These are phyloP conservation scores for Carcharodon carcharias DNA, from an alignment of 2,797 vertebrate genomes.

Conservation along the genomic window DNA sequence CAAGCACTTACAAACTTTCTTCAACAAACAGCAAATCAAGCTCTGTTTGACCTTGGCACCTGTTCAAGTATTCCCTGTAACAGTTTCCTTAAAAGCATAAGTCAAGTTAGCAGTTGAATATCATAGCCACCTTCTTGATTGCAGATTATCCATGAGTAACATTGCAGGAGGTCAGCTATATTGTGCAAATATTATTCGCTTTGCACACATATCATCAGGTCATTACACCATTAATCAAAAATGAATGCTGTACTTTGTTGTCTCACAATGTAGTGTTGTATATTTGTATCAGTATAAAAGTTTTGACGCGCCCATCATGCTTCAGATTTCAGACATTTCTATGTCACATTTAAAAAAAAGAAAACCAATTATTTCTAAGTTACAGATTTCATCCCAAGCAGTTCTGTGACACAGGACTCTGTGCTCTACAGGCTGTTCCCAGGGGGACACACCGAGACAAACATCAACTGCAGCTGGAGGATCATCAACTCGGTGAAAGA, in stretches of 20 bases:
- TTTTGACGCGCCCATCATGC: neutral
- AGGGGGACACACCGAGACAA: too few relatives aligned
- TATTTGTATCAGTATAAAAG: neutral
- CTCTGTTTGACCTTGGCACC: neutral
- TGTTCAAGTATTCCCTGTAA: neutral
- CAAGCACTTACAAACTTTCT: neutral
- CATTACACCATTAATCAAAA: neutral
- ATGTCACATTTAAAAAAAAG: neutral
- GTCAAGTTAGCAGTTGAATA: neutral
- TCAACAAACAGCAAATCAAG: neutral
- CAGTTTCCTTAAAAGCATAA: neutral
- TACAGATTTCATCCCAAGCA: neutral
- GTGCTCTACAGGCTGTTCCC: too few relatives aligned
- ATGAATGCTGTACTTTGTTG: neutral
- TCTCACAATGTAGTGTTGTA: neutral
- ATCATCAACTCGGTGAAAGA: too few relatives aligned
- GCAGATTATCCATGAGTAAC: neutral
- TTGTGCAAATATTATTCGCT: neutral
- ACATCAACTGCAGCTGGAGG: too few relatives aligned
- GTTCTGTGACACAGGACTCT: too few relatives aligned
- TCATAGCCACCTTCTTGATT: neutral
- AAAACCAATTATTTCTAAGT: neutral
- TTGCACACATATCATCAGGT: neutral
- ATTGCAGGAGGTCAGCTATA: neutral
- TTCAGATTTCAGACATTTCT: neutral